These are phyloP conservation scores for Lepidocyrtinus sp. DNA, from an alignment of 2,888 invertebrate genomes.

Conservation along the genomic window DNA sequence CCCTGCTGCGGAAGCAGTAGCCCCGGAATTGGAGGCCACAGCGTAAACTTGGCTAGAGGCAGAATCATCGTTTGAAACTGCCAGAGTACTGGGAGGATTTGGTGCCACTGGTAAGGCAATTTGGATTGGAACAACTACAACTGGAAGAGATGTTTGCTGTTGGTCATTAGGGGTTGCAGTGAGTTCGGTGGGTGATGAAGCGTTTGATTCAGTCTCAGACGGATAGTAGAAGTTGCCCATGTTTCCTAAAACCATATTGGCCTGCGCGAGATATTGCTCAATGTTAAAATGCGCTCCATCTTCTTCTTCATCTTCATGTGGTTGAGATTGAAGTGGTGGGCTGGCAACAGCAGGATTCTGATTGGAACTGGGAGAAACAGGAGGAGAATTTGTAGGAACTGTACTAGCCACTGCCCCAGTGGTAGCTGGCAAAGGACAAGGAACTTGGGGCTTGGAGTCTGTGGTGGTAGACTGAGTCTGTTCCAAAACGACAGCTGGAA, in stretches of 20 bases:
- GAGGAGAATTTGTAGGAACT: no score
- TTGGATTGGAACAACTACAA: background rate
- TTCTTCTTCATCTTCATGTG: background rate
- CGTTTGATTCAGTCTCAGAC: background rate
- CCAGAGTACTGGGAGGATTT: background rate
- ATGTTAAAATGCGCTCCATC: conserved; percentile 8
- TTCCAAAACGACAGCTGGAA: background rate
- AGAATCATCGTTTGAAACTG: background rate
- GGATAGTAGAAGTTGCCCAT: background rate
- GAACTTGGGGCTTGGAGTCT: no score
- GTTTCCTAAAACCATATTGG: conserved; percentile 20
- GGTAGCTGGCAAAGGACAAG: no score
- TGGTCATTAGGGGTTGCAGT: background rate
- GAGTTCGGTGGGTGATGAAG: background rate
- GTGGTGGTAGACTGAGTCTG: background rate
- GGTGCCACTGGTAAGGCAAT: background rate
- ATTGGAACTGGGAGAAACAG: no score
- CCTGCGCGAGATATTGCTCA: conserved; percentile 32
- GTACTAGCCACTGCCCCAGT: no score
- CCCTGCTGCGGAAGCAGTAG: background rate
- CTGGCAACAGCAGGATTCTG: background rate
- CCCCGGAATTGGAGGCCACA: background rate
- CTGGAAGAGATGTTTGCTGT: no score
- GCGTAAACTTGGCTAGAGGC: background rate
- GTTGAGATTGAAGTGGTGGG: background rate